Conservation (phyloP, 2,113 vertebrate genomes). For the Nestor notabilis region DNA sequence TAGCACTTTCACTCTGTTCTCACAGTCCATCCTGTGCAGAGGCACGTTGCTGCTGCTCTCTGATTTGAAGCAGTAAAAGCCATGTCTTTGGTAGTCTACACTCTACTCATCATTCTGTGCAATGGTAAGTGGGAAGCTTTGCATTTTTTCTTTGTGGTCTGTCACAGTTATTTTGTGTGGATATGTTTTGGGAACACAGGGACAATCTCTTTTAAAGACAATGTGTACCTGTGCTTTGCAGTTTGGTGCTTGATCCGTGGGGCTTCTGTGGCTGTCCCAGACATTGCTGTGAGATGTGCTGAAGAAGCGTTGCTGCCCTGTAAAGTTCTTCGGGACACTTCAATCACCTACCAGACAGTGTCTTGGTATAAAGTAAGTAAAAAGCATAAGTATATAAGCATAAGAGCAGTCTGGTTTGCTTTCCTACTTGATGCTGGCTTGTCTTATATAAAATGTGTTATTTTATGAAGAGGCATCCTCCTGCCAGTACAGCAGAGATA, state of each 20-base stretch:
- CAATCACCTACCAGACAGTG: not conserved
- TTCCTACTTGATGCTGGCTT: not conserved
- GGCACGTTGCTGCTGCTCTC: not conserved
- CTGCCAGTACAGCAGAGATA: not conserved
- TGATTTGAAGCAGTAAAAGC: not conserved
- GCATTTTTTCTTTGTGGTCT: not conserved
- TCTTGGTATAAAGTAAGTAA: slow-evolving; percentile 77
- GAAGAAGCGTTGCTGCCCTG: slow-evolving; percentile 73
- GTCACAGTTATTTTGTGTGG: not conserved
- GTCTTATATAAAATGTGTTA: not conserved
- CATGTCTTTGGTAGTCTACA: not conserved
- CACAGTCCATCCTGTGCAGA: not conserved
- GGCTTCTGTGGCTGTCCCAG: not conserved
- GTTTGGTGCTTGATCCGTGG: slow-evolving; percentile 55
- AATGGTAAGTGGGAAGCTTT: slow-evolving; percentile 53
- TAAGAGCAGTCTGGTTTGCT: not conserved
- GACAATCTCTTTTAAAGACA: not conserved
- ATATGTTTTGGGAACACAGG: not conserved
- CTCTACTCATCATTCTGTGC: slow-evolving; percentile 63
- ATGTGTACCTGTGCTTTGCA: slow-evolving; percentile 48
- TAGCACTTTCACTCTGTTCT: slow-evolving; percentile 21
- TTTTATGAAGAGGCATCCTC: not conserved
- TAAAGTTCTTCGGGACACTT: slow-evolving; percentile 25
- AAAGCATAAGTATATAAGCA: not conserved
- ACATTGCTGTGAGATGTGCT: slow-evolving; percentile 66